Conservation (phyloP, 2,113 vertebrate genomes). For the Engystomops pustulosus region DNA sequence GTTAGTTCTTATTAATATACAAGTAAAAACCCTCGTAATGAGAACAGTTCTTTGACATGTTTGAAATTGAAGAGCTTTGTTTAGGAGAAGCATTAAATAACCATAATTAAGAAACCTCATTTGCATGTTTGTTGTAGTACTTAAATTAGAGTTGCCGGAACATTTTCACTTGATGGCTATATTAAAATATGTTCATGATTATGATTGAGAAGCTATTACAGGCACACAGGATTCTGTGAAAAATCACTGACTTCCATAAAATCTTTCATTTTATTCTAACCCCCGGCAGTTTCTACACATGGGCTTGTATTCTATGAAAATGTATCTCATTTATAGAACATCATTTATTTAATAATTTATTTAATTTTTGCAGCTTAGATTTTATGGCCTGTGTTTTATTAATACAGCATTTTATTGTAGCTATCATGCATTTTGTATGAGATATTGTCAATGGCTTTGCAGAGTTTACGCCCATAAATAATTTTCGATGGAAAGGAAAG, state of each 20-base stretch:
- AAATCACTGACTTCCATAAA: slow-evolving; percentile 37
- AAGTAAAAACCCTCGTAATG: slow-evolving; percentile 37
- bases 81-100: slow-evolving; percentile 57
- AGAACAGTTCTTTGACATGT: slow-evolving; percentile 49
- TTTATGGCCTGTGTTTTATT: slow-evolving; percentile 22
- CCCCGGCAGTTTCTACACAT: neutral
- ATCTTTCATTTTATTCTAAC: slow-evolving; percentile 17
- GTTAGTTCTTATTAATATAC: slow-evolving; percentile 49
- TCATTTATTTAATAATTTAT: slow-evolving; percentile 34
- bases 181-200: slow-evolving; percentile 58
- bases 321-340: slow-evolving; percentile 14
- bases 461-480: slow-evolving; percentile 8
- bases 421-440: neutral
- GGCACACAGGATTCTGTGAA: slow-evolving; percentile 2
- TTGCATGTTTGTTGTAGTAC: slow-evolving; percentile 59
- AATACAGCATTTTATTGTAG: neutral
- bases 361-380: slow-evolving; percentile 24
- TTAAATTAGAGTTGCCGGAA: slow-evolving; percentile 58
- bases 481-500: slow-evolving; percentile 1
- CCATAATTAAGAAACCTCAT: slow-evolving; percentile 59
- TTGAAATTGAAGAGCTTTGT: slow-evolving; percentile 56
- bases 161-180: slow-evolving; percentile 58
- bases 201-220: slow-evolving; percentile 53
- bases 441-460: slow-evolving; percentile 28
- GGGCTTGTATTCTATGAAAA: neutral